phyloP scores from a whole-genome alignment of 1,140 invertebrate genomes.

The Brachystomella parvula region DNA sequence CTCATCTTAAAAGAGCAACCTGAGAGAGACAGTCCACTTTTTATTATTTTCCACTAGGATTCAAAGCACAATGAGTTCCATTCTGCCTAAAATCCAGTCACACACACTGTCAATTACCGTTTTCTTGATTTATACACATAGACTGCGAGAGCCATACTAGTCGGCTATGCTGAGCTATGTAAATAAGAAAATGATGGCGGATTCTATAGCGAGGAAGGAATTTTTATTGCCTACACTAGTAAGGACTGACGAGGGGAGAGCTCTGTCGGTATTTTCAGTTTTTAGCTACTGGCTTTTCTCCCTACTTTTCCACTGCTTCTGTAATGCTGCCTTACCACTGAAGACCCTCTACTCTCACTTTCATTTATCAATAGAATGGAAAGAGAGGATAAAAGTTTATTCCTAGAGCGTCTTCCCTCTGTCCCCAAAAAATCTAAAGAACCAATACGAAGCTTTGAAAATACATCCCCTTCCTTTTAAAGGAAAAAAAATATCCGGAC shows the following conservation, averaged over 20 bases:
- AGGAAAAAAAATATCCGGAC: too few species aligned
- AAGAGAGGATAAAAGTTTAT: background rate
- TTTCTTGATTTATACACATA: too few species aligned
- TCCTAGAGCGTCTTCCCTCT: background rate
- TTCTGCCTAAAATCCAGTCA: background rate
- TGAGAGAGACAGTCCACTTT: background rate
- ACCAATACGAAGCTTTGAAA: background rate
- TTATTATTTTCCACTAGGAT: background rate
- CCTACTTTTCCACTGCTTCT: background rate
- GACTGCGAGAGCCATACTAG: too few species aligned
- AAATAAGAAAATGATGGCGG: too few species aligned
- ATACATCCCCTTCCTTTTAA: background rate
- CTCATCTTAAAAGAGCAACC: too few species aligned
- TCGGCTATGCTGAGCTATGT: too few species aligned
- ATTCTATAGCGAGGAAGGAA: too few species aligned
- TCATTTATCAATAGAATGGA: background rate
- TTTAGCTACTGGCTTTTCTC: background rate
- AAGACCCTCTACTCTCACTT: conserved; percentile 4
- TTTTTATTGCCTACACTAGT: background rate
- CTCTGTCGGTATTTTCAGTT: background rate
- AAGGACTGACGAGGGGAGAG: background rate
- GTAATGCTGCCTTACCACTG: background rate
- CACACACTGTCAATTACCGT: too few species aligned
- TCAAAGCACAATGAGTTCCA: background rate
- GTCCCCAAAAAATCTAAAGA: background rate